Evolutionary conservation across 2,113 vertebrate genomes (phyloP).

Genomic region (Siphamia tubifer): DNA sequence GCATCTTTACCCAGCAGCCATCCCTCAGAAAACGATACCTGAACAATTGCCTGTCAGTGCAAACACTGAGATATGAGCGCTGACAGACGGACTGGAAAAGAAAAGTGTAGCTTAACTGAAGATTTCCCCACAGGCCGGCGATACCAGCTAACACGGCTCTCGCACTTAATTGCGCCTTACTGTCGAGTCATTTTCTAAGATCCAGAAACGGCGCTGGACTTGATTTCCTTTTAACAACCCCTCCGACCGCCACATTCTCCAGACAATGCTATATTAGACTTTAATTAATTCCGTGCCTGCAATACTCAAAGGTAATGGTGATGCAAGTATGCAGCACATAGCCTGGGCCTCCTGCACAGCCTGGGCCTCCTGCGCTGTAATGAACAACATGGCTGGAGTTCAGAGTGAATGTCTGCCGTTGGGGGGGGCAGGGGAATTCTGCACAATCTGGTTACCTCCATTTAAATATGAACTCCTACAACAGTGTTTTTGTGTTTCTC

Average conservation of each 20-base stretch:
- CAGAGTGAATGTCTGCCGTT: constrained; percentile 9
- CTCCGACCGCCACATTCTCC: constrained; percentile 72
- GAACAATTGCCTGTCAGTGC: constrained; percentile 25
- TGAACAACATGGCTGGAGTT: constrained; percentile 38
- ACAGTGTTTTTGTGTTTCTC: not conserved
- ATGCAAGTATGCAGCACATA: constrained; percentile 30
- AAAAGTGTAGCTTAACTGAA: constrained; percentile 70
- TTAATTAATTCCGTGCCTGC: constrained; percentile 79
- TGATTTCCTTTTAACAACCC: constrained; percentile 77
- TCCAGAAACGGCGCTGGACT: constrained; percentile 60
- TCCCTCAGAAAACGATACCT: not conserved
- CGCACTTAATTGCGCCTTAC: constrained; percentile 77
- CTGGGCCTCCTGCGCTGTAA: constrained; percentile 26
- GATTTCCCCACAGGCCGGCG: constrained; percentile 78
- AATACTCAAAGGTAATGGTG: constrained; percentile 60
- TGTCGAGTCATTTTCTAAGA: constrained; percentile 76
- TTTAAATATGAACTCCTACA: not conserved
- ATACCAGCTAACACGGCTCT: constrained; percentile 68
- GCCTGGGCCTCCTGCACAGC: constrained; percentile 15
- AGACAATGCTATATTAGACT: constrained; percentile 78
- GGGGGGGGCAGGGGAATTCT: not conserved
- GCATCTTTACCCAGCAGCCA: not conserved
- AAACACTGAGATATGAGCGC: constrained; percentile 17
- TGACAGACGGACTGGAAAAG: constrained; percentile 15
- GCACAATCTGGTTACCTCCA: not conserved